Conservation (phyloP, 1,140 invertebrate species). For the Magallana gigas region DNA sequence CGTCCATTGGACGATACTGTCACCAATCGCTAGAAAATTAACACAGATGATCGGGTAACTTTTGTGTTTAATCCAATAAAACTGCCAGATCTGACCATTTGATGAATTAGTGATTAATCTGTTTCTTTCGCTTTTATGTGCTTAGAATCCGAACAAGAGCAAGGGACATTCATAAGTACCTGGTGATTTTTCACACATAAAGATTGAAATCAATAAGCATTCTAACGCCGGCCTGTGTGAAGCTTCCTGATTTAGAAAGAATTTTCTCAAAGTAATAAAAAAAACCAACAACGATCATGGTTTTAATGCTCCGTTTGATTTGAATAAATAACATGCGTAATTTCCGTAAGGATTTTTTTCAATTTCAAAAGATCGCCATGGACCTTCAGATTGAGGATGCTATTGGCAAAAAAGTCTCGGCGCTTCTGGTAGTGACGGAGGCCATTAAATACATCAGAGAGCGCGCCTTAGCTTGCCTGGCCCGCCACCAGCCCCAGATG, state of each 20-base stretch:
- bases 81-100: conserved; percentile 2
- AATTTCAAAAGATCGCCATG: background rate
- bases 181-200: conserved; percentile 9
- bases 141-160: background rate
- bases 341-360: conserved; percentile 13
- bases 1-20: background rate
- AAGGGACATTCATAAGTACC: background rate
- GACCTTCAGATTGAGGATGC: conserved; percentile 19
- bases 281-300: background rate
- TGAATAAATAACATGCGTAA: conserved; percentile 5
- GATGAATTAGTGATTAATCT: conserved; percentile 26
- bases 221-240: background rate
- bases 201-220: background rate
- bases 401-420: conserved; percentile 1
- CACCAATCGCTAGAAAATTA: conserved; percentile 17
- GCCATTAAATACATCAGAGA: conserved; percentile 25
- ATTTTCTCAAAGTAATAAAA: conserved; percentile 7
- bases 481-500: background rate
- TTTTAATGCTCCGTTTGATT: conserved; percentile 18
- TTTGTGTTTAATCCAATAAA: conserved; percentile 1
- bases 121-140: background rate
- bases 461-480: background rate
- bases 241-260: background rate
- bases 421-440: conserved; percentile 22
- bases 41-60: conserved; percentile 12